These are phyloP conservation scores for Aphelocoma coerulescens DNA, from an alignment of 2,113 vertebrate species.

Conservation along the genomic window DNA sequence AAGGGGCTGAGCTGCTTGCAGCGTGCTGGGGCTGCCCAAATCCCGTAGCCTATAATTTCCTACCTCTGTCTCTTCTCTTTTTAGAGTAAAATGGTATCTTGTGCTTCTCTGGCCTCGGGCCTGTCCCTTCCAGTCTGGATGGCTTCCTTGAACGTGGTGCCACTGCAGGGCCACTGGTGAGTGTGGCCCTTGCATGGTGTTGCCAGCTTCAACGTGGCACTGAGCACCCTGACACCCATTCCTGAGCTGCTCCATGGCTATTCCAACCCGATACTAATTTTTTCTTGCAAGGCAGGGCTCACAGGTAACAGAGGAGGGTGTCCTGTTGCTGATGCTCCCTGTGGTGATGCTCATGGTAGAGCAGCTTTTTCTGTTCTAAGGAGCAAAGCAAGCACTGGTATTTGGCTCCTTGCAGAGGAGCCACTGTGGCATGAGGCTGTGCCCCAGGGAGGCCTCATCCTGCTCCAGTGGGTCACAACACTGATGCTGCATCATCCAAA, in stretches of 20 bases:
- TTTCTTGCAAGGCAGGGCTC: not conserved
- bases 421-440: not conserved
- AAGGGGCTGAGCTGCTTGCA: not conserved
- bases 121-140: not conserved
- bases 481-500: not conserved
- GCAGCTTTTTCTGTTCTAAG: not conserved
- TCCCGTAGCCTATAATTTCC: conserved; percentile 37
- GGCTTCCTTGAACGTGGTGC: not conserved
- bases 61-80: conserved; percentile 35
- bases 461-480: not conserved
- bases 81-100: conserved; percentile 29
- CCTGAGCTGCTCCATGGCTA: not conserved
- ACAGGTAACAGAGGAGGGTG: not conserved
- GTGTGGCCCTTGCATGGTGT: not conserved
- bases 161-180: not conserved
- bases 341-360: rapidly evolving
- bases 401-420: not conserved
- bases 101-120: not conserved
- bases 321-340: not conserved
- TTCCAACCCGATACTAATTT: rapidly evolving
- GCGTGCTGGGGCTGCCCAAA: not conserved
- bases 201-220: rapidly evolving
- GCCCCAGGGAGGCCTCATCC: not conserved
- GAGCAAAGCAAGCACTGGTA: too few relatives aligned
- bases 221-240: not conserved